Percentiles rank a stretch among this genome's conserved stretches.
Evolutionary conservation across 2,113 vertebrate genomes (phyloP).

Genomic region (Hassar affinis): DNA sequence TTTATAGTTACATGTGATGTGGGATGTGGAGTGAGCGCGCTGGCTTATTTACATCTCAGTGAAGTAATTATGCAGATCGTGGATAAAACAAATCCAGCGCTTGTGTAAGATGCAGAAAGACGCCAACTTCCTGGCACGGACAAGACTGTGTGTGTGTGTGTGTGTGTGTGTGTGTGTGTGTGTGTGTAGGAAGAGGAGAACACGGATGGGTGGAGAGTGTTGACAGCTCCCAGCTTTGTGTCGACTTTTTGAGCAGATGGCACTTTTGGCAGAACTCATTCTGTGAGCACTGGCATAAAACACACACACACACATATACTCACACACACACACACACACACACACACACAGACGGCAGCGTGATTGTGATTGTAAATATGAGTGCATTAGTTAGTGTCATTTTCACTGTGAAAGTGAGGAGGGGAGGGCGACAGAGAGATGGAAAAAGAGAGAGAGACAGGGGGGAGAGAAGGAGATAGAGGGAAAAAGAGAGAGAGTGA

Average conservation of each 20-base stretch:
- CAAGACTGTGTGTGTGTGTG: constrained; percentile 15
- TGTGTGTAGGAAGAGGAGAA: constrained; percentile 16
- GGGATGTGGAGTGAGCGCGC: not conserved
- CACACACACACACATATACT: constrained; percentile 46
- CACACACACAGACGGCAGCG: constrained; percentile 2
- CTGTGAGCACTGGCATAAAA: constrained; percentile 56
- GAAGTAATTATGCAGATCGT: not conserved
- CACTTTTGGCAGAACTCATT: constrained; percentile 64
- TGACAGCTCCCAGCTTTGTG: constrained; percentile 27
- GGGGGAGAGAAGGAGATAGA: too few species aligned
- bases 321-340: too few species aligned
- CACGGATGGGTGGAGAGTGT: constrained; percentile 41
- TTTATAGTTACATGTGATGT: not conserved
- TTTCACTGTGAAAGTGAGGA: not conserved
- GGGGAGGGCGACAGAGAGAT: too few species aligned
- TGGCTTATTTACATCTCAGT: not conserved
- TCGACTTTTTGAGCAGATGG: constrained; percentile 70
- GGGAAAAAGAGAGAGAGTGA: too few species aligned
- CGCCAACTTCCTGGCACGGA: not conserved
- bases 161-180: constrained; percentile 20
- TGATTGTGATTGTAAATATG: constrained; percentile 25
- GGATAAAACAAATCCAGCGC: not conserved
- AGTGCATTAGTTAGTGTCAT: constrained; percentile 1
- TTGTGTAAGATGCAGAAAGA: not conserved
- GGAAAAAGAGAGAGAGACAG: too few species aligned